These are phyloP conservation scores for Rhogogaster chlorosoma DNA, from an alignment of 2,888 invertebrate genomes.

Conservation along the genomic window DNA sequence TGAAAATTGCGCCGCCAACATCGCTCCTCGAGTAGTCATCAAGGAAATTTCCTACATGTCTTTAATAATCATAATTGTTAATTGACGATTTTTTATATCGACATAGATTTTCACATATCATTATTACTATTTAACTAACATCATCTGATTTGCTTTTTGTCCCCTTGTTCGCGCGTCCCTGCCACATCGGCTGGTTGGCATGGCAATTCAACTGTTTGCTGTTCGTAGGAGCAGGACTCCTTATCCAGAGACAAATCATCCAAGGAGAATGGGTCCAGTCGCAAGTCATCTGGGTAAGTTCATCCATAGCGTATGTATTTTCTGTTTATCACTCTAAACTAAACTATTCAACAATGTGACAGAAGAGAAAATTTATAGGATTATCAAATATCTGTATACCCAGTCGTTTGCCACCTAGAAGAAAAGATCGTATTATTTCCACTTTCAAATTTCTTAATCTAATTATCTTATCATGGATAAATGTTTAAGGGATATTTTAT, in stretches of 20 bases:
- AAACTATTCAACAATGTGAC: conserved; percentile 39
- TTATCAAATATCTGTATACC: conserved; percentile 18
- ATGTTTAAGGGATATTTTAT: not conserved
- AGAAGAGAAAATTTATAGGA: conserved; percentile 27
- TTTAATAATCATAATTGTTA: conserved; percentile 49
- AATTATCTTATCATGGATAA: not conserved
- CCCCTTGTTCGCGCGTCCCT: conserved; percentile 77
- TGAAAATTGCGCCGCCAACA: conserved; percentile 59
- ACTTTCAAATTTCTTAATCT: conserved; percentile 3
- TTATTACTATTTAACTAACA: conserved; percentile 66
- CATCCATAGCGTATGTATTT: not conserved
- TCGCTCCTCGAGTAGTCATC: conserved; percentile 53
- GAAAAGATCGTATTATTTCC: not conserved
- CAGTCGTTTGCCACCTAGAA: not conserved
- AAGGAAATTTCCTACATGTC: conserved; percentile 60
- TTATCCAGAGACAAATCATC: conserved; percentile 76
- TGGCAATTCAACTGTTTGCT: conserved; percentile 77
- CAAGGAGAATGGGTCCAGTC: conserved; percentile 83
- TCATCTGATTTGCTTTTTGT: conserved; percentile 76
- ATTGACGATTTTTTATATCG: conserved; percentile 19
- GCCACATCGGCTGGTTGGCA: conserved; percentile 76
- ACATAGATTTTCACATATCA: conserved; percentile 50
- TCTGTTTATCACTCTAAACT: not conserved
- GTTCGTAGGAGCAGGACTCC: conserved; percentile 76
- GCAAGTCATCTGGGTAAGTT: conserved; percentile 80